These are phyloP conservation scores for Tragelaphus scriptus DNA, from an alignment of 2,113 vertebrate genomes.

Conservation along the genomic window DNA sequence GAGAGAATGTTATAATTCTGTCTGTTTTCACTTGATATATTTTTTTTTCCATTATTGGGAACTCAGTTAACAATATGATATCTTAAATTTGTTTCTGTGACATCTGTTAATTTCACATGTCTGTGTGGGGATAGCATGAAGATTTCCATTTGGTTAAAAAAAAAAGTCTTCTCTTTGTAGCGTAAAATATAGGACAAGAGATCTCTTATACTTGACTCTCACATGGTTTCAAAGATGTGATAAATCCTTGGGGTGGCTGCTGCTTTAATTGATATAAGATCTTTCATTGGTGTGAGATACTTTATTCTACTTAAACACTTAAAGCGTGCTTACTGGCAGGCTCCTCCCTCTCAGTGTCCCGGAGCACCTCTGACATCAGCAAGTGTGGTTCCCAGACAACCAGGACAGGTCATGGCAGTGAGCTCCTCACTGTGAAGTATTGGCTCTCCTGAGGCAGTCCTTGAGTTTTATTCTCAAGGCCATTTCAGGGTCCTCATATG, in stretches of 20 bases:
- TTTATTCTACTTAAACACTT: conserved; percentile 4
- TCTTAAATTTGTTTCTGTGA: background rate
- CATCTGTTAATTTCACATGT: background rate
- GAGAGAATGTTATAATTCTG: conserved; percentile 36
- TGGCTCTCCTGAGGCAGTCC: background rate
- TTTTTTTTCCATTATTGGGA: background rate
- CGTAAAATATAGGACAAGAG: background rate
- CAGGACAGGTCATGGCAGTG: background rate
- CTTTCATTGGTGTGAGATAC: background rate
- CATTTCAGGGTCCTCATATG: background rate
- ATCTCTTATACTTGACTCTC: background rate
- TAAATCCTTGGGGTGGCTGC: background rate
- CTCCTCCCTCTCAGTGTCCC: background rate
- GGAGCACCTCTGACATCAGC: background rate
- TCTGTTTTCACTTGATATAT: conserved; percentile 41
- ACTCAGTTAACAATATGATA: background rate
- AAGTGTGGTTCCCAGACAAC: background rate
- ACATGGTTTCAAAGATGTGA: background rate
- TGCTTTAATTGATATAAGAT: background rate
- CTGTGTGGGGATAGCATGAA: background rate
- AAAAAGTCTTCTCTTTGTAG: background rate
- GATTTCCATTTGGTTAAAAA: background rate
- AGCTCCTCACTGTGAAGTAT: background rate
- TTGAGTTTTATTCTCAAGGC: background rate
- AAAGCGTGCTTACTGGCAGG: background rate